Evolutionary conservation across 2,113 vertebrate genomes (phyloP), one percentile per base, ranked within the genome.

Genomic region (Vicugna pacos): DNA sequence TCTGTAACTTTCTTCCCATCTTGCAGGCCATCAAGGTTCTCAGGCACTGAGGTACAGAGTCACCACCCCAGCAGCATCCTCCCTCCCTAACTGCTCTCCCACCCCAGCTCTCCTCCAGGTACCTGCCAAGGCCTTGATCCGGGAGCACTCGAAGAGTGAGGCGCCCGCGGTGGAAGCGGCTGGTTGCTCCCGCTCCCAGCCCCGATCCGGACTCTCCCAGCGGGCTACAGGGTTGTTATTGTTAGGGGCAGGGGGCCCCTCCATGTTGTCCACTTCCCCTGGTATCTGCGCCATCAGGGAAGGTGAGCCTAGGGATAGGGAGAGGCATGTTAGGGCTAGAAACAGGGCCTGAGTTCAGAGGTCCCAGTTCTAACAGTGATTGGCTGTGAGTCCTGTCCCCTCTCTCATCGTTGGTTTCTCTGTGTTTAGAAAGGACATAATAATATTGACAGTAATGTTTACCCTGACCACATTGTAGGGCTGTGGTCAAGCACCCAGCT

Each of bases 81-180:
- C 52, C 20, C 11, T n/a, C 12, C 7, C 17, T 42, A 42, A 42
- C 38, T 28, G 30, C 17, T 54, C 8, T 46, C n/a, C n/a, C 80
- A 35, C 38, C 62, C 72, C 52, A 64, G 17, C 15, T 15, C 26
- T 52, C 35, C 22, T 24, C 70, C n/a, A 5, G 28, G 60, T 97
- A 99, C 99, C 99, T 96, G 99, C 99, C 90, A 99, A 98, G 19
- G 99, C 99, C 97, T 99, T 99, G 98, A 99, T 99, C 95, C 99
- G 98, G 35, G 99, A 99, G 89, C 99, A 99, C 96, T 99, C 99
- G 1, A 99, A 99, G 93, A 99, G 99, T 8, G 99, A 99, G 95
- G 99, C 98, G 0, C 99, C 99, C n/a, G 99, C 99, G 0, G 98
- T 98, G 95, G 99, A 98, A 26, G 94, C 75, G 0, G 56, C 98